Conservation (phyloP, 2,888 invertebrate genomes). For the Parnassius smintheus region DNA sequence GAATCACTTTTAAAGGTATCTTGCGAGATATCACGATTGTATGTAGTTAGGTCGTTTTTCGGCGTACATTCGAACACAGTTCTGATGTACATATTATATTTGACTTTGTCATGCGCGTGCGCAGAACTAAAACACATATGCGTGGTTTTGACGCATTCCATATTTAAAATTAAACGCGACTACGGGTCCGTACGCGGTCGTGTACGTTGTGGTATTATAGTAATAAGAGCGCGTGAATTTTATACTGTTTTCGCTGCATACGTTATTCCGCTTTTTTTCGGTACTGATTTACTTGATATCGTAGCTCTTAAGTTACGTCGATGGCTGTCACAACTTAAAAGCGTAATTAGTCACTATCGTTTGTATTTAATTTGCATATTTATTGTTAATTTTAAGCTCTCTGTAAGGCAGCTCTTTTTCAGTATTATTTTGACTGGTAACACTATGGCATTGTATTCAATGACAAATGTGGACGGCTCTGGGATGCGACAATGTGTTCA, state of each 20-base stretch:
- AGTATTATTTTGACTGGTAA: slow-evolving; percentile 51
- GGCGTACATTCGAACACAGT: slow-evolving; percentile 15
- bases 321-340: slow-evolving; percentile 43
- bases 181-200: slow-evolving; percentile 38
- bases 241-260: slow-evolving; percentile 42
- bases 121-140: slow-evolving; percentile 19
- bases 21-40: slow-evolving; percentile 5
- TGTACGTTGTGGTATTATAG: slow-evolving; percentile 44
- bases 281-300: slow-evolving; percentile 61
- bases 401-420: slow-evolving; percentile 44
- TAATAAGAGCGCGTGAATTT: slow-evolving; percentile 50
- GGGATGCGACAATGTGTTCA: slow-evolving; percentile 38
- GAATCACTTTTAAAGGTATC: slow-evolving; percentile 1
- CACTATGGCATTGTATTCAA: slow-evolving; percentile 37
- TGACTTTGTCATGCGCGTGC: slow-evolving; percentile 20
- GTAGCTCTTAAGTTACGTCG: slow-evolving; percentile 33
- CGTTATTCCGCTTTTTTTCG: slow-evolving; percentile 57
- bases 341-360: slow-evolving; percentile 38
- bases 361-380: slow-evolving; percentile 47
- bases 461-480: slow-evolving; percentile 17
- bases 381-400: slow-evolving; percentile 51
- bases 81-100: slow-evolving; percentile 13
- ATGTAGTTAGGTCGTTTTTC: slow-evolving; percentile 11
- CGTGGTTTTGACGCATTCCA: slow-evolving; percentile 11
- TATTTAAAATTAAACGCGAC: slow-evolving; percentile 30